Base-by-base conservation (phyloP, 2,797 vertebrate genomes). In the Microctenopoma steveboyesi region DNA sequence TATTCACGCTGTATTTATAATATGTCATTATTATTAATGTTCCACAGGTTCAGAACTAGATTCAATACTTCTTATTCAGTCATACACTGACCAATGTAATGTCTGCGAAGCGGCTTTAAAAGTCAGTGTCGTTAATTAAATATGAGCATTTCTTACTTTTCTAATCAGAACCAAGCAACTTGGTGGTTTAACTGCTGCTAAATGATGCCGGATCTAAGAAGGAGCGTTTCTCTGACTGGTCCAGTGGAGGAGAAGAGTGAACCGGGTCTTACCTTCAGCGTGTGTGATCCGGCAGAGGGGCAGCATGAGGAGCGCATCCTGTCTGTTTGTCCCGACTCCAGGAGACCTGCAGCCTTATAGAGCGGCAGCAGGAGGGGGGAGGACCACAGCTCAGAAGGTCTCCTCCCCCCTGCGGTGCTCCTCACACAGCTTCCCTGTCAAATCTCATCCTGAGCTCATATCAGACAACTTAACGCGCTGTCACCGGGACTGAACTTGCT, bases 181-280 rank as follows among this genome's bases (percentile, higher is more conserved):
- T 8, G 14, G 4, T 37, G 48, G 4, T 52, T 35, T 14, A 16
- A 11, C 18, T 27, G 39, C 30, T 33, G 30, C 7, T 6, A 33
- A 33, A 33, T 33, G 28, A 30, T 30, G 5, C 3, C 2, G 5
- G 28, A 30, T 30, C 28, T 30, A 30, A 4, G 5, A 30, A 30
- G 28, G 5, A 22, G 22, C 22, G 2, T 22, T 22, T 22, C 22
- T 22, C 22, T 22, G 28, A 30, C 28, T 30, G 28, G 28, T 30
- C 10, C 11, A 15, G n/a, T 30, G 30, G 4, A 40, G 10, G 3
- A 46, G 9, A 3, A 0, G 33, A 59, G 48, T 9, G 18, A 28
- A 55, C 0, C 0, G 25, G 5, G 7, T 51, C 85, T 82, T 86
- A 90, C 88, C 87, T 83, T 87, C 43, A 79, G 71, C 18, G 83